Evolutionary conservation across 2,797 vertebrate genomes (phyloP).

Genomic region (Pantherophis vulpinus): DNA sequence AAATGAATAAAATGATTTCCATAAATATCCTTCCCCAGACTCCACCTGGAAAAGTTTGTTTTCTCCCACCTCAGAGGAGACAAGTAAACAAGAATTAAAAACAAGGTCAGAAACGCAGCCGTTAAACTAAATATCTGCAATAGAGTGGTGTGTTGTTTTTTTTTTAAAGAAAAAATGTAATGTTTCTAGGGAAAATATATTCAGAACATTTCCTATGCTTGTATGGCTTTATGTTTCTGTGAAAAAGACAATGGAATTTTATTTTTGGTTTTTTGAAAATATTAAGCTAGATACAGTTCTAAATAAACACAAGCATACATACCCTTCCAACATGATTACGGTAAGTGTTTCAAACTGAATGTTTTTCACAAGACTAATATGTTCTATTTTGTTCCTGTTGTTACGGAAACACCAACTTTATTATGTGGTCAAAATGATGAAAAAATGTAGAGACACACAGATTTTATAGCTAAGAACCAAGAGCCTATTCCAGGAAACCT

Average conservation of each 20-base stretch:
- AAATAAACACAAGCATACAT: not conserved
- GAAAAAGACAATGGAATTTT: conserved; percentile 16
- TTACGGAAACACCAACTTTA: not conserved
- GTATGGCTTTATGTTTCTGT: not conserved
- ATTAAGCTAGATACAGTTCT: not conserved
- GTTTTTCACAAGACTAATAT: not conserved
- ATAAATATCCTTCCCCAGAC: conserved; percentile 36
- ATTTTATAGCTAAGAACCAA: not conserved
- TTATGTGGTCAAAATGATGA: not conserved
- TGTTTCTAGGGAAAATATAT: conserved; percentile 19
- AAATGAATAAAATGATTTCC: conserved; percentile 42
- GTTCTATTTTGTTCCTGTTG: not conserved
- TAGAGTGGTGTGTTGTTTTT: conserved; percentile 6
- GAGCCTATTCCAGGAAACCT: not conserved
- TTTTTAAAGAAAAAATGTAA: not conserved
- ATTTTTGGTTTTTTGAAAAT: conserved; percentile 1
- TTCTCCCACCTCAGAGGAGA: conserved; percentile 17
- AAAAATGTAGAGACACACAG: not conserved
- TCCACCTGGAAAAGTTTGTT: conserved; percentile 28
- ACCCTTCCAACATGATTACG: not conserved
- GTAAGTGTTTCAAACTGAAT: not conserved
- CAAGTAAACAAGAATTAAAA: conserved; percentile 45
- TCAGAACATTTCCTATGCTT: conserved; percentile 39
- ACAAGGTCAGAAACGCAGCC: conserved; percentile 15
- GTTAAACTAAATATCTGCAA: conserved; percentile 49